Base-by-base conservation (phyloP, 2,888 invertebrate species). In the Pammene aurita region DNA sequence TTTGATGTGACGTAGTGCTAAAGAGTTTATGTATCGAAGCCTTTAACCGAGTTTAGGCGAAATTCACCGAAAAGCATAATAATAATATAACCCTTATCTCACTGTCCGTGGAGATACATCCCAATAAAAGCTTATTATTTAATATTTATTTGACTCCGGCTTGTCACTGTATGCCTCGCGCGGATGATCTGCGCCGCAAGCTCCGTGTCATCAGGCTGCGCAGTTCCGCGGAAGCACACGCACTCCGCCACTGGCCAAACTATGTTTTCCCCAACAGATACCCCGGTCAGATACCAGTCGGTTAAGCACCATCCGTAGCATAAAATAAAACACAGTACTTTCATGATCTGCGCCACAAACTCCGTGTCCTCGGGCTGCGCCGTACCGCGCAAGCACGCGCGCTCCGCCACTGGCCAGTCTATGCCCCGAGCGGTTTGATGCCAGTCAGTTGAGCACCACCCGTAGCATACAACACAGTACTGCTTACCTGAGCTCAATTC, bases 291-390 rank as follows among this genome's bases (percentile, higher is more conserved):
- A n/a, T n/a, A n/a, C n/a, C n/a, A n/a, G n/a, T n/a, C n/a, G n/a
- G n/a, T n/a, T n/a, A n/a, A n/a, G n/a, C n/a, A n/a, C n/a, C n/a
- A 98, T 92, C 99, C 99, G 99, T 78, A 99, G 92, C 97, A 98
- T 88, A 79, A 2, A 26, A 26, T 26, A 26, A 77, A 72, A 62
- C 18, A 18, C 5, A 50, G 11, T 90, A 97, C 98, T 95, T 99
- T 99, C 50, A 99, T 97, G 77, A 99, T 99, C 93, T 99, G 99
- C 77, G 97, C 96, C 58, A 98, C 98, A 92, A 99, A 94, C 85
- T 98, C 98, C 71, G 97, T 96, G 91, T 99, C 99, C 86, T 98
- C 97, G 73, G 98, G 98, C 86, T 97, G 97, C 78, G 96, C 97
- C 88, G 96, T 96, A 84, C 98, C 98, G 85, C 97, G 96, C 92